These are phyloP conservation scores for Oxycera nigricornis DNA, from an alignment of 2,888 invertebrate species.

Conservation along the genomic window DNA sequence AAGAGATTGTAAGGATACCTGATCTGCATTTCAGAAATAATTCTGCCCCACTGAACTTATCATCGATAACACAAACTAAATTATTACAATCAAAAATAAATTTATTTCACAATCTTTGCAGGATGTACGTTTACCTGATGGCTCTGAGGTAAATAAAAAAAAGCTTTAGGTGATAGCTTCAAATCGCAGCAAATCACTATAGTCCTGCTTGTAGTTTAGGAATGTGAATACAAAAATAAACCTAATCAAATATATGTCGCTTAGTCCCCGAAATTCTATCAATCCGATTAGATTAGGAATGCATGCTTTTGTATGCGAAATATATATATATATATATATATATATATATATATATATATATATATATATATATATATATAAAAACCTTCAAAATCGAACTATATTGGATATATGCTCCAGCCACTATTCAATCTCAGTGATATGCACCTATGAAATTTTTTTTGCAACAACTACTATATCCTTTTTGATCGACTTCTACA, in stretches of 20 bases:
- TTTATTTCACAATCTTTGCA: conserved; percentile 31
- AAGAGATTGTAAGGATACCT: no score
- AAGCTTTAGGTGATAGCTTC: conserved; percentile 31
- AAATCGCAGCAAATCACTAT: background rate
- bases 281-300: background rate
- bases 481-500: no score
- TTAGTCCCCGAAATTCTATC: background rate
- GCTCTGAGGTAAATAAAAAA: conserved; percentile 14
- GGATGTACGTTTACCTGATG: conserved; percentile 24
- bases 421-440: no score
- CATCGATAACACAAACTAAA: no score
- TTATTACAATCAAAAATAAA: no score
- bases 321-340: background rate
- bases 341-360: background rate
- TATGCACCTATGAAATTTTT: no score
- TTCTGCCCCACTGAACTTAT: no score
- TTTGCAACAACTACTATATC: no score
- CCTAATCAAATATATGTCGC: background rate
- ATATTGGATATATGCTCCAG: no score
- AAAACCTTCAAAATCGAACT: no score
- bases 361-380: background rate
- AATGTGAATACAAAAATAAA: background rate
- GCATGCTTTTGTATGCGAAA: background rate
- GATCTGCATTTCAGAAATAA: no score
- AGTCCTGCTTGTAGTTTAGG: background rate